A percentile compares a stretch with the other conserved stretches of the same genome.
These are phyloP conservation scores for Plectropomus leopardus DNA, from an alignment of 2,113 vertebrate genomes.

Conservation along the genomic window DNA sequence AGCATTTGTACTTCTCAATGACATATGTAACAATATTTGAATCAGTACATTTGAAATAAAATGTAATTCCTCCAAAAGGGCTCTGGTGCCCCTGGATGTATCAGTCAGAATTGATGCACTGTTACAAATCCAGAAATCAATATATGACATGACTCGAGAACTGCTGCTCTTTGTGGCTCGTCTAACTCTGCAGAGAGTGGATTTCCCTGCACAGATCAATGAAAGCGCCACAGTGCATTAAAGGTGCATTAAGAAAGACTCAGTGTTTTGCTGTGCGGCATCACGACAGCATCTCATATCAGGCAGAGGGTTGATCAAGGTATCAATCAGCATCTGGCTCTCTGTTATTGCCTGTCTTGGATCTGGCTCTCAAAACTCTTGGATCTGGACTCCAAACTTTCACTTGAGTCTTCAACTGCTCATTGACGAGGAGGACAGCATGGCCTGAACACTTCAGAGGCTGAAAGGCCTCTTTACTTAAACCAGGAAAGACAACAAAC, in stretches of 20 bases:
- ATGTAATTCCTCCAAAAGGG: neutral
- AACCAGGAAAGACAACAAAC: neutral
- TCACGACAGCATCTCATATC: constrained; percentile 24
- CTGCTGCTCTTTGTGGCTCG: constrained; percentile 27
- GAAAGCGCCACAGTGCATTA: constrained; percentile 45
- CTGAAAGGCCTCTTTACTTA: neutral
- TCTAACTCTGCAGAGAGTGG: constrained; percentile 27
- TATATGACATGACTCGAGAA: constrained; percentile 7
- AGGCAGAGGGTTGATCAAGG: constrained; percentile 8
- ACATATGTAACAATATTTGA: neutral
- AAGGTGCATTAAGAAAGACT: constrained; percentile 56
- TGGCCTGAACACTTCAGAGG: neutral
- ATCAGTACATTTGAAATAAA: neutral
- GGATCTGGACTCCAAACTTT: neutral
- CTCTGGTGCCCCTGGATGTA: neutral
- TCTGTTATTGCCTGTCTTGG: neutral
- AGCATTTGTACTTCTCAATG: neutral
- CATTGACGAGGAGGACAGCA: neutral
- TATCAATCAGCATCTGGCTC: constrained; percentile 19
- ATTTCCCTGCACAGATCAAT: constrained; percentile 47
- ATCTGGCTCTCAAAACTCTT: neutral
- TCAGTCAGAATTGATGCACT: neutral
- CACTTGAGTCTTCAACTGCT: neutral
- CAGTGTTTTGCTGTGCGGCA: neutral
- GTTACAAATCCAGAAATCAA: constrained; percentile 25